Evolutionary conservation across 2,888 invertebrate species (phyloP), one percentile per base, ranked within the genome.

Genomic region (Acanthosepion lycidas): DNA sequence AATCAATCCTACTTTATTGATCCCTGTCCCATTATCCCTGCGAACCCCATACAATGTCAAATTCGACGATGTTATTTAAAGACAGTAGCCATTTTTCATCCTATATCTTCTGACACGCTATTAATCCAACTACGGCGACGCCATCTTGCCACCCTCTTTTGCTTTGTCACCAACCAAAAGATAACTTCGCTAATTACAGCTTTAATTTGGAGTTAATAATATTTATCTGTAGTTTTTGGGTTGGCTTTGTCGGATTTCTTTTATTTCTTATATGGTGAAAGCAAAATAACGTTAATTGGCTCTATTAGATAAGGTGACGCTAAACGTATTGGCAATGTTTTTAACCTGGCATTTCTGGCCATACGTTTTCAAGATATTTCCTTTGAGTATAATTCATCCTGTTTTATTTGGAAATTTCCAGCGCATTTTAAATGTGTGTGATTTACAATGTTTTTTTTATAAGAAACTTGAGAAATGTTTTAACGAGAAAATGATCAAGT

Each of bases 171-270:
- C 8, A 78, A 33, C 78, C 15, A 12, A n/a, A 15, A 78, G n/a
- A 78, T 78, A 78, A n/a, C n/a, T 78, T n/a, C n/a, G n/a, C n/a
- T 78, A 78, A 78, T 78, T 78, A 78, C n/a, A 78, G 78, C 78
- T 78, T 78, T 78, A 78, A 78, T 78, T 78, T 78, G n/a, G 78
- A 78, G 78, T 78, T n/a, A 78, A 78, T 78, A 78, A 78, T 78
- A n/a, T n/a, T 78, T n/a, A 78, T 78, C 78, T n/a, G n/a, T 2
- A 78, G 78, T n/a, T 78, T 78, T 78, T n/a, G n/a, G n/a, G 78
- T n/a, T 78, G n/a, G 78, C 15, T 78, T 78, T 78, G n/a, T n/a
- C 12, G 3, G 15, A n/a, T 15, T 78, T 12, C 12, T n/a, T n/a
- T n/a, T 78, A 23, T 9, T 78, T 78, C 23, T n/a, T 78, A 2